Evolutionary conservation across 2,113 vertebrate genomes (phyloP), one percentile per base, ranked within the genome.

Genomic region (Formicarius rufipectus): DNA sequence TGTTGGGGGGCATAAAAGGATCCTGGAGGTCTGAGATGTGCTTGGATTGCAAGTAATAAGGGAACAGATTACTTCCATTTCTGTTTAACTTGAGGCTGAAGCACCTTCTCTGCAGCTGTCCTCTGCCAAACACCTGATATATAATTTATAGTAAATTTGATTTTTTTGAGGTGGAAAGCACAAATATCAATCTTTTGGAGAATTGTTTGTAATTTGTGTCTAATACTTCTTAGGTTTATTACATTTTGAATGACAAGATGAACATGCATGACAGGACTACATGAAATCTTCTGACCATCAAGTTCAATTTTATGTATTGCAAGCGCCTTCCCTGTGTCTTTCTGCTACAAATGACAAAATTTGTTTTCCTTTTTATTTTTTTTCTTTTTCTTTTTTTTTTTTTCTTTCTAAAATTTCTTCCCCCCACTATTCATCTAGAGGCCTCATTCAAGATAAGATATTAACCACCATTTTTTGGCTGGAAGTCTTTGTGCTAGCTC

Each of bases 371-470:
- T 31, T 42, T 42, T 42, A 42, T 42, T 5, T 33, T 4, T 4
- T 31, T 10, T 11, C 5, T 4, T 14, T 10, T 10, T 17, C 4
- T 31, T 17, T 2, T 42, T 4, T 60, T 6, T 35, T 68, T 35
- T n/a, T n/a, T n/a, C n/a, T n/a, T n/a, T n/a, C n/a, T n/a, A n/a
- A n/a, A 15, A 6, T 15, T 27, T 14, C n/a, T 42, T 14, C 1
- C 2, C 4, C 3, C 6, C 3, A 3, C 7, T 44, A 2, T 28
- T 45, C 2, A 4, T 42, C 30, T 60, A 44, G 12, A 18, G 68
- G 73, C 37, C 18, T 20, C 14, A 14, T 75, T 85, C 6, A 6
- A 28, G 30, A 60, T 80, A 40, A 76, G 2, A 22, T 21, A 12
- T 7, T 67, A 4, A 7, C 22, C 72, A 5, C 21, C 4, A n/a